Evolutionary conservation across 2,113 vertebrate genomes (phyloP), one percentile per base, ranked within the genome.

Genomic region (Grantiella picta): DNA sequence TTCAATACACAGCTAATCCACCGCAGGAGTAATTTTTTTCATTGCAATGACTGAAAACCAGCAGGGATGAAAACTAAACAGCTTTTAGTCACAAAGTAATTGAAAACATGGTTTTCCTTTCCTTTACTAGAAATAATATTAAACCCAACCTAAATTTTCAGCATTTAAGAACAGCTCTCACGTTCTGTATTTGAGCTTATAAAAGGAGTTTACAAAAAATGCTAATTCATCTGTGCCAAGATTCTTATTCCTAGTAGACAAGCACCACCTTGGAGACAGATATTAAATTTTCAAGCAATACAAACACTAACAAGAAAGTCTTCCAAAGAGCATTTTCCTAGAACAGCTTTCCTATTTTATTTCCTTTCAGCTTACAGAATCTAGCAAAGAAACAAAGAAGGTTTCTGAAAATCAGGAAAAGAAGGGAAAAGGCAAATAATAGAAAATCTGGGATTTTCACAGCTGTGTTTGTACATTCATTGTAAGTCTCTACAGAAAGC

Each of bases 281-380:
- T 38, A 85, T 92, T 66, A 90, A 49, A 83, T 84, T 78, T 83
- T 93, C 72, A 81, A n/a, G 79, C 60, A 77, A 45, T 36, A 75
- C 72, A 89, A 96, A 92, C 72, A 84, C 70, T 92, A 96, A 81
- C 18, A 86, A 91, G n/a, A 86, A 88, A 71, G 42, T 35, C 56
- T 94, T 84, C 16, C 28, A 77, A 59, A 24, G 47, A 44, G 12
- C 66, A 65, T 79, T 76, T 86, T 60, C 78, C 69, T 70, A 60
- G n/a, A 0, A 3, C 3, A 52, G 20, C 42, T 40, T 65, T 29
- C 42, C 54, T n/a, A 19, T 40, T 89, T 60, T 57, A 59, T 40
- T 31, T 60, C 72, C 65, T 75, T 60, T 66, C 64, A 64, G 64
- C 59, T 44, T 35, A 36, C 10, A 93, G 56, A 68, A 89, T 17